A percentile compares a stretch with the other conserved stretches of the same genome.
phyloP scores from a whole-genome alignment of 2,797 vertebrate genomes.

The Enteromius mattozi region DNA sequence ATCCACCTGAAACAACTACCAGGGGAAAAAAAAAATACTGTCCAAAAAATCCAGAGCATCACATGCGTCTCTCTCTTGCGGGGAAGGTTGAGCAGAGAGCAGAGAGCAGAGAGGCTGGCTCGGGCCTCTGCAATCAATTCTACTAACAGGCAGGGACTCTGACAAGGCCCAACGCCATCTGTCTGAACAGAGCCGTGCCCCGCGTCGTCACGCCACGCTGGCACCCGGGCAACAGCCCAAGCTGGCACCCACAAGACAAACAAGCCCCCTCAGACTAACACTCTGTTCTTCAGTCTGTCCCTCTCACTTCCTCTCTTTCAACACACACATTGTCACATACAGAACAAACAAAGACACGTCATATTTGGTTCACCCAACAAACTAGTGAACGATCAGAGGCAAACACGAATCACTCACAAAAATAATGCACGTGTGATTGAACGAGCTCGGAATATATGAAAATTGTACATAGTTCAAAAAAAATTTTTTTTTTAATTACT shows the following conservation, averaged over 20 bases:
- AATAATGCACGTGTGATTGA: slow-evolving; percentile 27
- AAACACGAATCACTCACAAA: slow-evolving; percentile 24
- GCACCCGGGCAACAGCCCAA: slow-evolving; percentile 69
- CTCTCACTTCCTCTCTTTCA: slow-evolving; percentile 60
- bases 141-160: slow-evolving; percentile 71
- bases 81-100: slow-evolving; percentile 60
- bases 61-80: slow-evolving; percentile 63
- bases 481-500: too few species aligned
- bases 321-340: slow-evolving; percentile 36
- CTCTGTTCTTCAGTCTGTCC: slow-evolving; percentile 68
- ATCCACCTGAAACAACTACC: slow-evolving; percentile 28
- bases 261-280: slow-evolving; percentile 70
- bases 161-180: slow-evolving; percentile 73
- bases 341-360: slow-evolving; percentile 39
- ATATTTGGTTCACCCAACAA: slow-evolving; percentile 30
- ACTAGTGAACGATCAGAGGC: slow-evolving; percentile 16
- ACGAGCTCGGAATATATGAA: slow-evolving; percentile 46
- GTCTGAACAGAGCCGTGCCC: slow-evolving; percentile 71
- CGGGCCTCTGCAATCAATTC: slow-evolving; percentile 63
- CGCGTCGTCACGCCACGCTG: slow-evolving; percentile 68
- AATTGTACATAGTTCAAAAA: neutral
- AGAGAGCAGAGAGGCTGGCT: slow-evolving; percentile 63
- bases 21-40: slow-evolving; percentile 18
- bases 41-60: slow-evolving; percentile 66
- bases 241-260: slow-evolving; percentile 72